phyloP scores from a whole-genome alignment of 1,140 invertebrate species.

The Ectropis grisescens region DNA sequence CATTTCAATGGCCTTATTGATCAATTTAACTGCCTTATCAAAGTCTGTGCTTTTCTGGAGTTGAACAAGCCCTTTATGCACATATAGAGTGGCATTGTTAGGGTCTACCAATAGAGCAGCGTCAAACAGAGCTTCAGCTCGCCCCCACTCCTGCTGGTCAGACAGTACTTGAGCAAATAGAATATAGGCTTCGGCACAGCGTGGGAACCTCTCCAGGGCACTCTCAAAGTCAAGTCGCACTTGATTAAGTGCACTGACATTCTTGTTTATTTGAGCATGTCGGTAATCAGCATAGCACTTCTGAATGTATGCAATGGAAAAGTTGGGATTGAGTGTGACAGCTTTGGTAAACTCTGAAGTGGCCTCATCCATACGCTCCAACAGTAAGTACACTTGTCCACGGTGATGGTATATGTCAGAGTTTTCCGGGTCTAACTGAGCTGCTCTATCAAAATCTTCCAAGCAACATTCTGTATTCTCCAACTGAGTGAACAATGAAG shows the following conservation, averaged over 20 bases:
- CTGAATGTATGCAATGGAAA: conserved; percentile 88
- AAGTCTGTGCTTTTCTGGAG: conserved; percentile 88
- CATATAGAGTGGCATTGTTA: conserved; percentile 86
- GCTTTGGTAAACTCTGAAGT: conserved; percentile 87
- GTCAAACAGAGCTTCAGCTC: conserved; percentile 86
- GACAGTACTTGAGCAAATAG: conserved; percentile 87
- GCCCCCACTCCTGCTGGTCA: conserved; percentile 85
- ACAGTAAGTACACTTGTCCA: conserved; percentile 84
- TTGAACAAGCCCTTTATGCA: conserved; percentile 88
- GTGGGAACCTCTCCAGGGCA: conserved; percentile 84
- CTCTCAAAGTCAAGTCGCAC: conserved; percentile 81
- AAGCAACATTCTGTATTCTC: conserved; percentile 81
- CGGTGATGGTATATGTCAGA: conserved; percentile 85
- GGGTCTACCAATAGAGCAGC: conserved; percentile 88
- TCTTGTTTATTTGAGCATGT: conserved; percentile 73
- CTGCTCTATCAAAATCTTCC: conserved; percentile 83
- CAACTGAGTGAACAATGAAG: conserved; percentile 84
- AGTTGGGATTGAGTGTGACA: conserved; percentile 83
- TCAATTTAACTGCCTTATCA: conserved; percentile 82
- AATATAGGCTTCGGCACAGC: conserved; percentile 87
- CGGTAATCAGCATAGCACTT: conserved; percentile 90
- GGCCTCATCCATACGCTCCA: conserved; percentile 85
- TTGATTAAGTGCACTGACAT: conserved; percentile 63
- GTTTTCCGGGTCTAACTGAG: conserved; percentile 82
- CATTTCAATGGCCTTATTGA: conserved; percentile 86